Percentiles rank a stretch among this genome's conserved stretches.
Evolutionary conservation across 2,888 invertebrate genomes (phyloP).

Genomic region (Oligia fasciuncula): DNA sequence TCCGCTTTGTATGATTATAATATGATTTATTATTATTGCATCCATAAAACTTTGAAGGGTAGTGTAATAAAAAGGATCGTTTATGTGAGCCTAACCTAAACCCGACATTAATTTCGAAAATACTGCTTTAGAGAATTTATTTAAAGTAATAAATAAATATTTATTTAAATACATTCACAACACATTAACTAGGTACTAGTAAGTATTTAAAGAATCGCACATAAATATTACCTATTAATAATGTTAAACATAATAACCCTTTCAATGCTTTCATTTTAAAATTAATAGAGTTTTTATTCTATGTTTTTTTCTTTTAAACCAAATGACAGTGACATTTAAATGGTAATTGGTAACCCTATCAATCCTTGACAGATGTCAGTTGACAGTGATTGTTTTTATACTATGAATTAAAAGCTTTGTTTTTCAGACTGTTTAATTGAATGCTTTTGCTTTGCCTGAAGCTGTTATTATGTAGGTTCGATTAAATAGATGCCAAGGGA

Average conservation of each 20-base stretch:
- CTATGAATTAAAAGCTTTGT: too few species aligned
- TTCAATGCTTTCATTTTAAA: neutral
- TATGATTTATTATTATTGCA: constrained; percentile 62
- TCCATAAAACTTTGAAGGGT: constrained; percentile 54
- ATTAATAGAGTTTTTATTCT: too few species aligned
- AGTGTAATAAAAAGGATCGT: constrained; percentile 50
- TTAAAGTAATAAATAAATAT: constrained; percentile 25
- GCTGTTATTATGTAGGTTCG: neutral
- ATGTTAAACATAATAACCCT: neutral
- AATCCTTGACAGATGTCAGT: neutral
- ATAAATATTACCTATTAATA: neutral
- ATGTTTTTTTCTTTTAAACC: neutral
- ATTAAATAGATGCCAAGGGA: neutral
- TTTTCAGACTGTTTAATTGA: neutral
- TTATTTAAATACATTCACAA: constrained; percentile 22
- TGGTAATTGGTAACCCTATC: neutral
- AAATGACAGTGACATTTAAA: neutral
- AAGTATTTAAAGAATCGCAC: neutral
- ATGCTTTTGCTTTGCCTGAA: neutral
- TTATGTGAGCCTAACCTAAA: constrained; percentile 42
- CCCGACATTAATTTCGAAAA: constrained; percentile 44
- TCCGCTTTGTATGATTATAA: constrained; percentile 52
- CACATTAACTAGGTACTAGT: neutral
- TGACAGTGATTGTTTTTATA: neutral
- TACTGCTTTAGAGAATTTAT: constrained; percentile 15